Evolutionary conservation across 2,888 invertebrate genomes (phyloP), one percentile per base, ranked within the genome.

Genomic region (Pyrgus malvae): DNA sequence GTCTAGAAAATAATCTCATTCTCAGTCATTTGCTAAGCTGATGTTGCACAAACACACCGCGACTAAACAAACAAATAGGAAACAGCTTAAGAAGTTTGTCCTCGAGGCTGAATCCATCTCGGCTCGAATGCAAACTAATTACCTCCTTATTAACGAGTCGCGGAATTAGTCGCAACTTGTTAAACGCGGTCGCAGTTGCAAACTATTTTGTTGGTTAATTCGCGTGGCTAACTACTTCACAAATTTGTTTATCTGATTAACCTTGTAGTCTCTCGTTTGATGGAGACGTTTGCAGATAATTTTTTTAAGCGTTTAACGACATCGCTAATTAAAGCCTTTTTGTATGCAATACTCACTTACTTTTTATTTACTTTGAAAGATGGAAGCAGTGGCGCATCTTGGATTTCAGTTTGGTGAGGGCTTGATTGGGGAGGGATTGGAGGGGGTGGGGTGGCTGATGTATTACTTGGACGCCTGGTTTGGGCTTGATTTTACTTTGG

Each of bases 191-290:
- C 41, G 46, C 54, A 54, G 40, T 48, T 33, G 14, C 40, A 16
- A 48, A 54, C 54, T 54, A 54, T 54, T 54, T 54, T 54, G 54
- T 54, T 54, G 54, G 45, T 54, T 48, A 29, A 33, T 38, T 19
- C 51, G 37, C 25, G 19, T 25, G 16, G 46, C 21, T 17, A 21
- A 21, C 29, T 45, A 46, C 46, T 46, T 54, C 40, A 54, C 46
- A 33, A 46, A 54, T 46, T 54, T 54, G 40, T 46, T 40, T 27
- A 17, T 31, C 33, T 54, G 46, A 54, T 54, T 54, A 54, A 54
- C 54, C 40, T 40, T 0, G 23, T 16, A 8, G 21, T 9, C 45
- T 8, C 53, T 45, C 12, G 44, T 16, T 23, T 23, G 54, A 54
- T 23, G n/a, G n/a, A 19, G 29, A 29, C 8, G 17, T 17, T 37